These are phyloP conservation scores for Merops nubicus DNA, from an alignment of 2,113 vertebrate species.

Conservation along the genomic window DNA sequence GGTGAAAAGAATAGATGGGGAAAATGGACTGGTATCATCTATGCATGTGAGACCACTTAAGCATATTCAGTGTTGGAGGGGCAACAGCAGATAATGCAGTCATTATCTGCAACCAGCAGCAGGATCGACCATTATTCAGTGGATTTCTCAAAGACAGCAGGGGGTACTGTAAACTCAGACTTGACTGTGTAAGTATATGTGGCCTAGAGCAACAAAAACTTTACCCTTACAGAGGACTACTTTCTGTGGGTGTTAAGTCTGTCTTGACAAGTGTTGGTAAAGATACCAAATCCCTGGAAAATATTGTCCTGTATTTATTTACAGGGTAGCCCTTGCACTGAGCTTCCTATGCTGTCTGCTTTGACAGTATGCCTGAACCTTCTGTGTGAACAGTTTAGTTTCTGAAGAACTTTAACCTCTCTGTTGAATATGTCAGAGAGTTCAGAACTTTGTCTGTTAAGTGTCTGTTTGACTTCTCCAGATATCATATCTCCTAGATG, in stretches of 20 bases:
- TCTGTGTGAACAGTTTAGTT: not conserved
- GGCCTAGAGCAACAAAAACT: not conserved
- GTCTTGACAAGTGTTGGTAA: not conserved
- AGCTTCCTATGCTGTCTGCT: not conserved
- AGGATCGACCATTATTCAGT: not conserved
- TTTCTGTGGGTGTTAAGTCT: not conserved
- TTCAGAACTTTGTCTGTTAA: not conserved
- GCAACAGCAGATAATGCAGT: not conserved
- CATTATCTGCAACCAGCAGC: no score
- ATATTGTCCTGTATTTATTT: not conserved
- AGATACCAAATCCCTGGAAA: not conserved
- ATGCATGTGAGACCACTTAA: not conserved
- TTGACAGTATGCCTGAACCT: not conserved
- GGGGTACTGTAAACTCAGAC: not conserved
- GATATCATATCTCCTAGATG: not conserved
- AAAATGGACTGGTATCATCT: not conserved
- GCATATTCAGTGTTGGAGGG: not conserved
- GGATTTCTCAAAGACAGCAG: constrained; percentile 1
- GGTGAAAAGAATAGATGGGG: not conserved
- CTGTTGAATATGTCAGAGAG: not conserved
- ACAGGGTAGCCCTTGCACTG: not conserved
- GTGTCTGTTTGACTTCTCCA: not conserved
- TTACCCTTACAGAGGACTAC: not conserved
- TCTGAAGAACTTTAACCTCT: not conserved
- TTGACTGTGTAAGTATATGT: not conserved